A percentile compares a stretch with the other conserved stretches of the same genome.
phyloP scores from a whole-genome alignment of 2,113 vertebrate genomes.

The Podocnemis expansa region DNA sequence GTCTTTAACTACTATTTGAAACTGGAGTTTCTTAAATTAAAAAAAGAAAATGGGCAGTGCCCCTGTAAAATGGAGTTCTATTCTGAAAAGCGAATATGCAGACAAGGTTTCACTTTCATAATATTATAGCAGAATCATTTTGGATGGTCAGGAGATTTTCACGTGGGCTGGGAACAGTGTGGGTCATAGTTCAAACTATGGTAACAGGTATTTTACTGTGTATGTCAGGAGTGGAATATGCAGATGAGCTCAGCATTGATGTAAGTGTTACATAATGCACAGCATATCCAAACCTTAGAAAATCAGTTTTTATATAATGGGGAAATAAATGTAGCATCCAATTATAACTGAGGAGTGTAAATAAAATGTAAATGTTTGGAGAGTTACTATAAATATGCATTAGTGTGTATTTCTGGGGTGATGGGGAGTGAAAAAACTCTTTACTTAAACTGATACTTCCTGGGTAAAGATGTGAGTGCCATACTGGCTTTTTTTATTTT shows the following conservation, averaged over 20 bases:
- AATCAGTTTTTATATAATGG: background rate
- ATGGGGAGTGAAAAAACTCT: background rate
- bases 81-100: too few species aligned
- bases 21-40: too few species aligned
- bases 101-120: background rate
- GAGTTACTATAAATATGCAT: background rate
- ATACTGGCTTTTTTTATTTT: background rate
- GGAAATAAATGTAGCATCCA: background rate
- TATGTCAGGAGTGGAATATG: fast-evolving
- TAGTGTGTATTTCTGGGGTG: background rate
- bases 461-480: background rate
- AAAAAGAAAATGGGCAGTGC: too few species aligned
- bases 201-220: background rate
- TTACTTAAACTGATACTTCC: background rate
- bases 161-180: background rate
- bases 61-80: too few species aligned
- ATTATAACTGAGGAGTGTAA: background rate
- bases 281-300: background rate
- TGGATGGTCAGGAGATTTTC: background rate
- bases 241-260: background rate
- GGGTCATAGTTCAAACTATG: background rate
- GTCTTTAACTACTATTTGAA: too few species aligned
- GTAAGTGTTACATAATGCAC: background rate
- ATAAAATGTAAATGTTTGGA: background rate
- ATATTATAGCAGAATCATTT: background rate